Evolutionary conservation across 92 coral and sea anemone species (phyloP).

Genomic region (Paramuricea clavata): DNA sequence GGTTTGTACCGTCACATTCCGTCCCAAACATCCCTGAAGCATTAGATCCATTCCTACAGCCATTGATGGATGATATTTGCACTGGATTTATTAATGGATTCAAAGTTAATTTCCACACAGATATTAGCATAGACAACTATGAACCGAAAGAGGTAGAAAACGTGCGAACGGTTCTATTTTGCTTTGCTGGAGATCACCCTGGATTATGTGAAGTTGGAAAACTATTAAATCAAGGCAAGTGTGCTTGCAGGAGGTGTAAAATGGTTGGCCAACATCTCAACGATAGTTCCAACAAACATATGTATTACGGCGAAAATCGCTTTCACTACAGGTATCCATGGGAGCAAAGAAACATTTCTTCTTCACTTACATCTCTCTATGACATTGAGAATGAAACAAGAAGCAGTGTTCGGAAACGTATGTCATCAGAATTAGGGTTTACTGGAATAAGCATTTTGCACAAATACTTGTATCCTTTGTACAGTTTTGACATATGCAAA

Average conservation of each 20-base stretch:
- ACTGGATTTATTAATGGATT: constrained; percentile 66
- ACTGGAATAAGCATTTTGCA: constrained; percentile 75
- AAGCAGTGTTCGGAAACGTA: constrained; percentile 56
- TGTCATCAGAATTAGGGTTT: constrained; percentile 71
- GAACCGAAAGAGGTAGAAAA: too few relatives aligned
- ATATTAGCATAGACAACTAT: constrained; percentile 13
- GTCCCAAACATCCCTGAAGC: constrained; percentile 65
- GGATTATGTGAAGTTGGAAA: constrained; percentile 79
- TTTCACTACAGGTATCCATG: constrained; percentile 69
- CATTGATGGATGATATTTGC: constrained; percentile 67
- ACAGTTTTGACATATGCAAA: constrained; percentile 60
- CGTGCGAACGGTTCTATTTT: too few relatives aligned
- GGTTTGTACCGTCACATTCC: constrained; percentile 64
- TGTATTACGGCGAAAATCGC: constrained; percentile 75
- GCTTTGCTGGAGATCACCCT: constrained; percentile 82
- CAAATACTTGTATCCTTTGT: constrained; percentile 66
- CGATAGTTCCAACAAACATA: constrained; percentile 60
- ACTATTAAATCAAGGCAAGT: constrained; percentile 71
- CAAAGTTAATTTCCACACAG: constrained; percentile 36
- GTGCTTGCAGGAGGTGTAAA: constrained; percentile 77
- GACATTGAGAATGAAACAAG: constrained; percentile 71
- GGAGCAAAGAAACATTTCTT: constrained; percentile 61
- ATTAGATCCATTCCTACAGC: constrained; percentile 72
- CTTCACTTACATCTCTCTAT: too few relatives aligned
- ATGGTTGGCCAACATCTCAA: constrained; percentile 63